Percentiles rank a stretch among this genome's conserved stretches.
Conservation (phyloP, 2,113 vertebrate genomes). For the Chlorodrepanis virens region DNA sequence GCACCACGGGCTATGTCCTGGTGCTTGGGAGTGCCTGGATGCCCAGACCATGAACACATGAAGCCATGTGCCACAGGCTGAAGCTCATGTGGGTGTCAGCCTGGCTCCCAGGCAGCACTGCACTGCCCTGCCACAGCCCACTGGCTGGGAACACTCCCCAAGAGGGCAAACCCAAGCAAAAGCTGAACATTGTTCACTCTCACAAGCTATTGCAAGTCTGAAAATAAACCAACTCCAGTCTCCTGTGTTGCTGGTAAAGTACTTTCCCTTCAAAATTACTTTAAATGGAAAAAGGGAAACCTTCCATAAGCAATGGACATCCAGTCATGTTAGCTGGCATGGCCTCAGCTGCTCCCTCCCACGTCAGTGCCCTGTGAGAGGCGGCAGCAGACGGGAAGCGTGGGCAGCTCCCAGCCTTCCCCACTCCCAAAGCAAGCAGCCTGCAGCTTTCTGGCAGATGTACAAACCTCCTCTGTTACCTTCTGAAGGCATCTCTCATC, state of each 20-base stretch:
- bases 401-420: neutral
- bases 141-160: neutral
- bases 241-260: neutral
- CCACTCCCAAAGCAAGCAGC: neutral
- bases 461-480: neutral
- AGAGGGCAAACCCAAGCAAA: neutral
- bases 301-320: neutral
- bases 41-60: fast-evolving
- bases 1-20: neutral
- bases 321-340: neutral
- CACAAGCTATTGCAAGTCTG: neutral
- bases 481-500: neutral
- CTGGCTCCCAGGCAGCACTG: neutral
- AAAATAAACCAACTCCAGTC: slow-evolving; percentile 1
- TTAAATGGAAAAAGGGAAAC: slow-evolving; percentile 42
- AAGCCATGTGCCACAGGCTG: neutral
- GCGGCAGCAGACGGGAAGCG: neutral
- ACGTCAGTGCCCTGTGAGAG: neutral
- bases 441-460: neutral
- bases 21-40: neutral
- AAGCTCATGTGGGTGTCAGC: neutral
- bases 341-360: neutral
- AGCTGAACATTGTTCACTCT: neutral
- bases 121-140: neutral
- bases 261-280: slow-evolving; percentile 25